phyloP scores from a whole-genome alignment of 2,797 vertebrate species.

The Mionectes olivaceus region DNA sequence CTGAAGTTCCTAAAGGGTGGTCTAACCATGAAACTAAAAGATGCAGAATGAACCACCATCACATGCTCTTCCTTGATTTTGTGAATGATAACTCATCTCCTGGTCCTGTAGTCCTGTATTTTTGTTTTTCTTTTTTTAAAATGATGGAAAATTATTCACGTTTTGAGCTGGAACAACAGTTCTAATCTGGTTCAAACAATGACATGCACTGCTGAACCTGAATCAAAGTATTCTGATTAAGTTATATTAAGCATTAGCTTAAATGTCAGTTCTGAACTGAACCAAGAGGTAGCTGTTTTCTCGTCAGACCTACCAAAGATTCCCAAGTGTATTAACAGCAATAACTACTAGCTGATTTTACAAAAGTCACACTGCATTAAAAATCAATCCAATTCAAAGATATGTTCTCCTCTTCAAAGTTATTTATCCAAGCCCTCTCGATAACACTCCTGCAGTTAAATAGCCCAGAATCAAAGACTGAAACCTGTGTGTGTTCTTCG shows the following conservation, averaged over 20 bases:
- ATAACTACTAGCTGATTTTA: neutral
- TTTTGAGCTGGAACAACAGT: neutral
- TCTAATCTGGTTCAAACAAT: neutral
- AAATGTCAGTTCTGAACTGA: neutral
- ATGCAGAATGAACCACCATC: neutral
- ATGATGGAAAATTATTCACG: neutral
- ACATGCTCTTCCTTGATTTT: neutral
- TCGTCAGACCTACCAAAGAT: neutral
- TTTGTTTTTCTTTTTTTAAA: neutral
- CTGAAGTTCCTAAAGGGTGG: neutral
- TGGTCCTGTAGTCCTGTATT: neutral
- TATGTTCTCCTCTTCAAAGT: neutral
- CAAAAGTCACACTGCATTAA: neutral
- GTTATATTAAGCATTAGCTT: neutral
- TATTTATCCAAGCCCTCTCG: neutral
- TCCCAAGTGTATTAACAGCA: neutral
- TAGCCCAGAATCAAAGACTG: slow-evolving; percentile 57
- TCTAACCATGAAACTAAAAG: neutral
- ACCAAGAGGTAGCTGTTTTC: neutral
- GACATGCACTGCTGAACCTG: neutral
- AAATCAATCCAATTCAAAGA: neutral
- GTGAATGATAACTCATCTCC: neutral
- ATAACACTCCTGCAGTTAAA: neutral
- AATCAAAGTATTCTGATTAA: neutral
- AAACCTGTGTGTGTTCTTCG: slow-evolving; percentile 98